Evolutionary conservation across 2,888 invertebrate genomes (phyloP).

Genomic region (Dryococelus australis): DNA sequence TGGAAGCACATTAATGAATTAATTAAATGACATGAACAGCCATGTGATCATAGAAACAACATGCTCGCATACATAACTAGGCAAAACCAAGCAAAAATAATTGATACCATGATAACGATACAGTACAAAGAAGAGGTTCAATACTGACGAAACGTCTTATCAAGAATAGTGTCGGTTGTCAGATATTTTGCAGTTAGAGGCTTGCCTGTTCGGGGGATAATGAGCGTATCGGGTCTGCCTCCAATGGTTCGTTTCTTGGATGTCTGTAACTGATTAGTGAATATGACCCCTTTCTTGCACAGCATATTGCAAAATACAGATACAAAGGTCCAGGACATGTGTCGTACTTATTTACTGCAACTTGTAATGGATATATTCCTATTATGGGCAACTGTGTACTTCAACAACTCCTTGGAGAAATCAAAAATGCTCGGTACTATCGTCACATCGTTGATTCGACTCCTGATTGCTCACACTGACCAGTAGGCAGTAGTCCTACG

Average conservation of each 20-base stretch:
- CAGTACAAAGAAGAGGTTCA: neutral
- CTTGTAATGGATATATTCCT: too few relatives aligned
- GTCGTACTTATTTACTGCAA: too few relatives aligned
- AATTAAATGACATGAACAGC: neutral
- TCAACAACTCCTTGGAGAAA: neutral
- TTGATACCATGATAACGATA: neutral
- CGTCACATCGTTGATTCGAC: neutral
- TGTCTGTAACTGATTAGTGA: neutral
- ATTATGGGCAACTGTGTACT: neutral
- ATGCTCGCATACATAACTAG: conserved; percentile 17
- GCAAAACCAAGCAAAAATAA: neutral
- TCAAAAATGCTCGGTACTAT: neutral
- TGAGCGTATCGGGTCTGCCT: neutral
- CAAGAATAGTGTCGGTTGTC: conserved; percentile 5
- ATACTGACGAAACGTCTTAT: neutral
- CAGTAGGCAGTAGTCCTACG: neutral
- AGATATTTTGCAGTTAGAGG: neutral
- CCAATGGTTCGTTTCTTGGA: neutral
- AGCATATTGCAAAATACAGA: too few relatives aligned
- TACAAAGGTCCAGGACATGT: too few relatives aligned
- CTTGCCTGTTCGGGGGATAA: neutral
- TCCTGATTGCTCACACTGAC: conserved; percentile 10
- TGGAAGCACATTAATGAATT: neutral
- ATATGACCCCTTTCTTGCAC: too few relatives aligned
- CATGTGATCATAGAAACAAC: neutral